Evolutionary conservation across 2,888 invertebrate species (phyloP), one percentile per base, ranked within the genome.

Genomic region (Drosophila mayaguana): DNA sequence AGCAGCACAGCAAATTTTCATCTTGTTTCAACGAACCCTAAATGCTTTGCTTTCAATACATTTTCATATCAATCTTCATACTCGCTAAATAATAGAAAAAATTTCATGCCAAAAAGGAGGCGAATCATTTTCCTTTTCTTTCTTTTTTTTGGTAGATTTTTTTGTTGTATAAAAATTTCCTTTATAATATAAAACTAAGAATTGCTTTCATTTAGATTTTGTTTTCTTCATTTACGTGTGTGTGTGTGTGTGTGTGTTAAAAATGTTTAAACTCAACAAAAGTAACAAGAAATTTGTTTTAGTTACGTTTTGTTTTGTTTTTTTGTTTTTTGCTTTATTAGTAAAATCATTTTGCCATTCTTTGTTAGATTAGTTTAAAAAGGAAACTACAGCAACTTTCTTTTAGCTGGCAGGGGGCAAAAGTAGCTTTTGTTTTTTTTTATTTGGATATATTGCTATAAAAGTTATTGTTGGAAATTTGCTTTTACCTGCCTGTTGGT

Each of bases 1-100:
- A 91, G 92, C 91, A 91, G 91, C 91, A 92, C 91, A 92, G 91
- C 92, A 92, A 91, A 89, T 88, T 81, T 83, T 81, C 64, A 78
- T 74, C 48, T 81, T 75, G 63, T 77, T 75, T 65, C 79, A 83
- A 86, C 76, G 81, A 80, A 81, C 67, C 57, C 72, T 75, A 78
- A 78, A 79, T 84, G 84, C 83, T 81, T 84, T 80, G 75, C 83
- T 68, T 79, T 81, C 83, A 83, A 86, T 83, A 70, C 62, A 55
- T 75, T 65, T 64, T 69, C 42, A 16, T 38, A 20, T 70, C 68
- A 22, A n/a, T 53, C 38, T 28, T 18, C 40, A 28, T 40, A 45
- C 54, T 73, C 60, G 56, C 70, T 71, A 84, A 76, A 79, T 74
- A 62, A 71, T 72, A 83, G 43, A 70, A 22, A 34, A 36, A 48